Base-by-base conservation (phyloP, 1,140 invertebrate genomes). In the Chironomus tepperi region DNA sequence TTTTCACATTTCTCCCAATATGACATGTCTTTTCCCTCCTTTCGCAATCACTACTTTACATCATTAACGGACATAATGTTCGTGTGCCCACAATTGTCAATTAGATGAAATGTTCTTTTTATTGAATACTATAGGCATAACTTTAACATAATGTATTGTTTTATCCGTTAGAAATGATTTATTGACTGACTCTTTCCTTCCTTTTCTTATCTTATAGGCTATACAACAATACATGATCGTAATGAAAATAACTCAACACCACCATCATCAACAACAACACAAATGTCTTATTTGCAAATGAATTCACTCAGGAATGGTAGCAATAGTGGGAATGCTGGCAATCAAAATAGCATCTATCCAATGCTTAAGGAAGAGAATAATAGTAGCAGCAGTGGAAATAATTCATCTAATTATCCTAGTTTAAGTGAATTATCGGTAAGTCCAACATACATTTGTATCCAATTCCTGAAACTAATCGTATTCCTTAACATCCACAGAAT, bases 171-270 rank as follows among this genome's bases (percentile, higher is more conserved):
- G 19, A 70, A n/a, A 70, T 70, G 65, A 57, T 57, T 70, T 70
- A 70, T 70, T 70, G 47, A 42, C 43, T 74, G 16, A 74, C 8
- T 18, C 42, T 42, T 74, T 74, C 42, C 21, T 47, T 74, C 42
- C 42, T 74, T 15, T 74, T 74, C 9, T 47, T 47, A 42, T 74
- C 8, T 42, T 77, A 12, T 57, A 78, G 77, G 77, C 73, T 78
- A 77, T 43, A 76, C 75, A 73, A 75, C 75, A 73, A 16, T 75
- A 76, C 77, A 77, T 43, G 76, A 78, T 77, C 73, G 76, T 18
- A 77, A 76, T 73, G 76, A 78, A 64, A 78, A 75, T 47, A 75
- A 74, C 70, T 74, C 76, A 19, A 76, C 77, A 64, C 72, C 75
- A 73, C 76, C 76, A 21, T 73, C 76, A 19, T 18, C 73, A 64